A percentile compares a stretch with the other conserved stretches of the same genome.
Conservation (phyloP, 2,113 vertebrate species). For the Aplodontia rufa region DNA sequence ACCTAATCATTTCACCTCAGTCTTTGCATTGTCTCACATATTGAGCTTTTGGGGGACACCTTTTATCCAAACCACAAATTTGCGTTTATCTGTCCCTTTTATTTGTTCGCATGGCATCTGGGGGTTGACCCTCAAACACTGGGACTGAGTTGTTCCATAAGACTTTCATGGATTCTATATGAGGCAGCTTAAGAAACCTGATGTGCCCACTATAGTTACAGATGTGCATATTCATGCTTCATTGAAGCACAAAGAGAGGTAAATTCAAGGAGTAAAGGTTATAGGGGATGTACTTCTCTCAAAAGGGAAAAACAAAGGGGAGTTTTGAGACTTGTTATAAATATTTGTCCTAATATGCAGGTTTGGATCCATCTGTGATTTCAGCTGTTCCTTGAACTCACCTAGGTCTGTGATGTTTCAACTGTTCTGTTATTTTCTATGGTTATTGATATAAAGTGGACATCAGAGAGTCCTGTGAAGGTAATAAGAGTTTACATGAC, state of each 20-base stretch:
- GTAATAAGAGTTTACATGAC: background rate
- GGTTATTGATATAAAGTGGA: background rate
- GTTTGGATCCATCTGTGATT: background rate
- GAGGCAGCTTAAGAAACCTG: background rate
- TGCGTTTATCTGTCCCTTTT: background rate
- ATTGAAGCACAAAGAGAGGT: background rate
- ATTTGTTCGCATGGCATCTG: accelerated
- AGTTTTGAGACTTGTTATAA: background rate
- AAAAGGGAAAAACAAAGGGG: background rate
- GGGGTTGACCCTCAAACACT: background rate
- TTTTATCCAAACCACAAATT: too few species aligned
- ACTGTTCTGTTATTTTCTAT: background rate
- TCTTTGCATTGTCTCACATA: too few species aligned
- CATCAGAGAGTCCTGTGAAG: background rate
- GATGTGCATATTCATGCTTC: background rate
- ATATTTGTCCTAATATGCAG: background rate
- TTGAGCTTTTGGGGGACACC: too few species aligned
- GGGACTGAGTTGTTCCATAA: background rate
- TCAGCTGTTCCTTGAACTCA: background rate
- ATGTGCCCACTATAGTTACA: background rate
- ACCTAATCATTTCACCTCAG: too few species aligned
- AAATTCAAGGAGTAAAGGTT: accelerated
- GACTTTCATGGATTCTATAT: background rate
- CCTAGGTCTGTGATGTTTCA: background rate
- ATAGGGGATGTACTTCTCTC: background rate